A percentile compares a stretch with the other conserved stretches of the same genome.
phyloP scores from a whole-genome alignment of 1,140 invertebrate genomes.

The Drosophila trapezifrons region DNA sequence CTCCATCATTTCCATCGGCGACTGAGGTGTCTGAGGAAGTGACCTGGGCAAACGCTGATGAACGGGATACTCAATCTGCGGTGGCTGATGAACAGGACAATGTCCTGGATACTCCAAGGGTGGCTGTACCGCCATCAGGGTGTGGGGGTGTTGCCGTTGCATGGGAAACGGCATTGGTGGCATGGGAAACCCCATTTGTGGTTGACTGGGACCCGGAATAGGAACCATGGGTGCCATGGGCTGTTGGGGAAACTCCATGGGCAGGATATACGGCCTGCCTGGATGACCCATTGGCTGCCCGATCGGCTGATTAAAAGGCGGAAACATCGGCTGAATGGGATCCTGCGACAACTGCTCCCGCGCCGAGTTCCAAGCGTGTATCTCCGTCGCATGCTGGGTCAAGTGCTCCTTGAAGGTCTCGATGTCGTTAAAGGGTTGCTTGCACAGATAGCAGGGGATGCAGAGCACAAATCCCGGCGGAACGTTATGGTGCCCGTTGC shows the following conservation, averaged over 20 bases:
- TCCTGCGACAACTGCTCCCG: background rate
- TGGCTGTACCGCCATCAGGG: background rate
- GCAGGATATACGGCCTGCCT: background rate
- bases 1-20: background rate
- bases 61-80: background rate
- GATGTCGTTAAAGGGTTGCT: constrained; percentile 46
- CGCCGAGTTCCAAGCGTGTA: constrained; percentile 9
- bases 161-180: constrained; percentile 8
- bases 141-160: too few species aligned
- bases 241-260: background rate
- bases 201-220: background rate
- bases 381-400: constrained; percentile 26
- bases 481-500: background rate
- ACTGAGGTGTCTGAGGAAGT: background rate
- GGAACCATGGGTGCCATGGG: background rate
- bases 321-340: background rate
- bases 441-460: constrained; percentile 61
- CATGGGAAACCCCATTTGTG: background rate
- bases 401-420: constrained; percentile 42
- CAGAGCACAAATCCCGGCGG: constrained; percentile 22
- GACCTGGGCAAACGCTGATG: background rate
- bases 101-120: background rate
- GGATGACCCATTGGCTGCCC: background rate
- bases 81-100: background rate
- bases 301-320: background rate